Percentiles rank a stretch among this genome's conserved stretches.
phyloP scores from a whole-genome alignment of 2,888 invertebrate genomes.

The Stomorhina lunata region DNA sequence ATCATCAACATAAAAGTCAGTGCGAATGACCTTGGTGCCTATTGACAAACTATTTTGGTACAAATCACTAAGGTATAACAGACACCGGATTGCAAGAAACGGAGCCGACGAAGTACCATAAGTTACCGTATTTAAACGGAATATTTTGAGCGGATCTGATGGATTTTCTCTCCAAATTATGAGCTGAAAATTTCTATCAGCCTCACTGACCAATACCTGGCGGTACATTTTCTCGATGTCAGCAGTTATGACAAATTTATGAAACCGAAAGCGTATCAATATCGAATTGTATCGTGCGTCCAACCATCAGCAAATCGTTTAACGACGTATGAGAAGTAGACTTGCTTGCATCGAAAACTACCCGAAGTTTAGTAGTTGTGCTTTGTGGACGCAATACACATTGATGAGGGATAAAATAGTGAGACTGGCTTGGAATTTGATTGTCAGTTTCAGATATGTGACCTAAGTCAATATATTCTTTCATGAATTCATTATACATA shows the following conservation, averaged over 20 bases:
- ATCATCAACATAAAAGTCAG: not conserved
- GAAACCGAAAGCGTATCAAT: not conserved
- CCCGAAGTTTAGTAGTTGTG: not conserved
- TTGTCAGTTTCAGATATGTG: no score
- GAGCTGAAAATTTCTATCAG: constrained; percentile 3
- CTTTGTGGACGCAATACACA: not conserved
- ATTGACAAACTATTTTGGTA: not conserved
- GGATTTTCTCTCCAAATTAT: not conserved
- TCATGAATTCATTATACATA: not conserved
- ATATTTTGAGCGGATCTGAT: not conserved
- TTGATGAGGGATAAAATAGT: no score
- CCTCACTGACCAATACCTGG: not conserved
- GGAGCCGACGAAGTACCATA: not conserved
- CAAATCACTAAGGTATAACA: not conserved
- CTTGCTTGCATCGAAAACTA: not conserved
- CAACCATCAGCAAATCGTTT: no score
- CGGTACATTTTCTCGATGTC: constrained; percentile 9
- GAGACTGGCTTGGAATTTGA: no score
- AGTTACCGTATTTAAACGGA: no score
- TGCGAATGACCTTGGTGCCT: not conserved
- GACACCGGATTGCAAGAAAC: not conserved
- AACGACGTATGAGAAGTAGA: no score
- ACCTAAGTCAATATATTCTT: not conserved
- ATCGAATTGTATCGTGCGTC: no score
- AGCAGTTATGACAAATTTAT: not conserved